These are phyloP conservation scores for Temnothorax rugatulus DNA, from an alignment of 2,888 invertebrate genomes.

Conservation along the genomic window DNA sequence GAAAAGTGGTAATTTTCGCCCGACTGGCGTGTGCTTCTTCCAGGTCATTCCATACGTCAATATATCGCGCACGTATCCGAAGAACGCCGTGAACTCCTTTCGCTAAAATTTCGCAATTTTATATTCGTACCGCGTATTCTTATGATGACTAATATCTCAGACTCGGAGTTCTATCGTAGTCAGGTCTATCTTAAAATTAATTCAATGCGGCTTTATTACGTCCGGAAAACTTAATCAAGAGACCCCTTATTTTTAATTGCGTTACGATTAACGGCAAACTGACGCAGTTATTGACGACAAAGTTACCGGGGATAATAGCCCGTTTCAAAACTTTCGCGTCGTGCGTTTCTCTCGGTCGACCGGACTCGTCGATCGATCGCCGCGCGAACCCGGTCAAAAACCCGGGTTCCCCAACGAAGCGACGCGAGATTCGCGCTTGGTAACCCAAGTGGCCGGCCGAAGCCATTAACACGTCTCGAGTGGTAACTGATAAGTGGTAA, in stretches of 20 bases:
- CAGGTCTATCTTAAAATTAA: neutral
- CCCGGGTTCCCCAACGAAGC: neutral
- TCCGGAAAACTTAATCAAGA: neutral
- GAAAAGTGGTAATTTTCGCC: slow-evolving; percentile 21
- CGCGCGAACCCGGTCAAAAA: slow-evolving; percentile 20
- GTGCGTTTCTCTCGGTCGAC: neutral
- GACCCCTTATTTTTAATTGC: neutral
- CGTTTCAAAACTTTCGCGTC: neutral
- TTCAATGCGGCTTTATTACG: neutral
- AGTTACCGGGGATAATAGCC: neutral
- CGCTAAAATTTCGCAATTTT: neutral
- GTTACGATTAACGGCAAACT: neutral
- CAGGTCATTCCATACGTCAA: neutral
- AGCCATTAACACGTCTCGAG: slow-evolving; percentile 49
- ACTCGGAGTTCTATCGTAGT: neutral
- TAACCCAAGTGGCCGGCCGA: slow-evolving; percentile 34
- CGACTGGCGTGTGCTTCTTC: neutral
- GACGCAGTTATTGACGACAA: neutral
- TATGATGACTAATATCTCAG: neutral
- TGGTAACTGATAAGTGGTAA: slow-evolving; percentile 46
- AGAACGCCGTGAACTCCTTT: neutral
- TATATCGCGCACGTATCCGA: neutral
- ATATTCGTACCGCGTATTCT: neutral
- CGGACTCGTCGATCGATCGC: slow-evolving; percentile 8
- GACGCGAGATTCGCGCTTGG: slow-evolving; percentile 44